Conservation (phyloP, 2,797 vertebrate genomes). For the Lepus oiostolus region DNA sequence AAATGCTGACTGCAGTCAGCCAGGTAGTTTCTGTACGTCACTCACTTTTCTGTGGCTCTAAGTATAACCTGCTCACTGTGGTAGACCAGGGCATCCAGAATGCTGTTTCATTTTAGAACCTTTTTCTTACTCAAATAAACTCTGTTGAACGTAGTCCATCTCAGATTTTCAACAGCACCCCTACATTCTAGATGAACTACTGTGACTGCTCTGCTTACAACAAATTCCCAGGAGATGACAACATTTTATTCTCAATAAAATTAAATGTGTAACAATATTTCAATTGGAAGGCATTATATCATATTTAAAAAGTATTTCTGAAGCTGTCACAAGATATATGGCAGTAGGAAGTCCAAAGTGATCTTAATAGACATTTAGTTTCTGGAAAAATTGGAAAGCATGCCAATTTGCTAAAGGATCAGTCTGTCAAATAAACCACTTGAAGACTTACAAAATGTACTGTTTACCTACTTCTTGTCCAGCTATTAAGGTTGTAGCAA, state of each 20-base stretch:
- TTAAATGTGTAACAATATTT: constrained; percentile 33
- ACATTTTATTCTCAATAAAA: constrained; percentile 63
- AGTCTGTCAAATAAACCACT: constrained; percentile 59
- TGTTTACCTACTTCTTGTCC: constrained; percentile 60
- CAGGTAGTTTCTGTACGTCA: too few species aligned
- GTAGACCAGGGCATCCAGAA: too few species aligned
- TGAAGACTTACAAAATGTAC: constrained; percentile 60
- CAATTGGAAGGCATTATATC: constrained; percentile 30
- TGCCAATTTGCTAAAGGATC: constrained; percentile 52
- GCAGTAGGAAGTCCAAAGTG: constrained; percentile 6
- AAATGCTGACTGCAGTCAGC: too few species aligned
- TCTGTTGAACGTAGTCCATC: too few species aligned
- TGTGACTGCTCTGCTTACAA: background rate
- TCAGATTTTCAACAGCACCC: too few species aligned
- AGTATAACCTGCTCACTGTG: too few species aligned
- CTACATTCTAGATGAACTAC: background rate
- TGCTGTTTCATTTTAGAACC: too few species aligned
- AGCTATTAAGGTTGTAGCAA: constrained; percentile 78
- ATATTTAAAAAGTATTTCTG: constrained; percentile 19
- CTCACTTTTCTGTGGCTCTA: too few species aligned
- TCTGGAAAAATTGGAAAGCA: constrained; percentile 18
- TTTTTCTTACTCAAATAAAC: too few species aligned
- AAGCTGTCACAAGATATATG: constrained; percentile 28
- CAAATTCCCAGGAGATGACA: background rate
- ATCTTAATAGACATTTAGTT: constrained; percentile 46